Evolutionary conservation across 2,797 vertebrate genomes (phyloP).

Genomic region (Labeo calbasu): DNA sequence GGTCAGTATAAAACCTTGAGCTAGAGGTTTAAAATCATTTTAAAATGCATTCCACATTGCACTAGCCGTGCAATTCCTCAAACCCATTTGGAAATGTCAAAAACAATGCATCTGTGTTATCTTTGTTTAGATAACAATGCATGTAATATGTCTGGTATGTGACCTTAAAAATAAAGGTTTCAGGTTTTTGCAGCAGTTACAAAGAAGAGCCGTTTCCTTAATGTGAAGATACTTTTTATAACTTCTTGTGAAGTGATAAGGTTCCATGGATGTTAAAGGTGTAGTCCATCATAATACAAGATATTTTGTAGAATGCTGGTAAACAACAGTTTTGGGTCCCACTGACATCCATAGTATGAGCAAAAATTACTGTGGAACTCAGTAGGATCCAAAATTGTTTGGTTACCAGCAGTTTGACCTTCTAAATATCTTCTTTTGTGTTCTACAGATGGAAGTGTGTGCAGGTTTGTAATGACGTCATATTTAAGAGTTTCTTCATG

Average conservation of each 20-base stretch:
- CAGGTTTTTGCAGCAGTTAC: neutral
- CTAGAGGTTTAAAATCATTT: neutral
- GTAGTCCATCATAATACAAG: too few species aligned
- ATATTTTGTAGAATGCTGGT: neutral
- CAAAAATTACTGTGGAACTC: neutral
- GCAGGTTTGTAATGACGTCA: neutral
- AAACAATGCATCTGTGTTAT: neutral
- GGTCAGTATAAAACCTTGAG: neutral
- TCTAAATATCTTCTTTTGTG: neutral
- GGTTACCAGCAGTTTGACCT: neutral
- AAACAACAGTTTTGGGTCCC: too few species aligned
- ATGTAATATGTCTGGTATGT: neutral
- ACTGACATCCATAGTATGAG: neutral
- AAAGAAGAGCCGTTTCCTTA: neutral
- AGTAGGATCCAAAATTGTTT: neutral
- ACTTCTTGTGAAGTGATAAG: neutral
- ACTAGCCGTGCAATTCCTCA: neutral
- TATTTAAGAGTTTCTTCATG: neutral
- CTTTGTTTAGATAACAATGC: neutral
- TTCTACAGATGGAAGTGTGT: neutral
- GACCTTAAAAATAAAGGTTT: neutral
- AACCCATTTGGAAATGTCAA: neutral
- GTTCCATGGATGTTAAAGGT: neutral
- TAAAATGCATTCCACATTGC: neutral
- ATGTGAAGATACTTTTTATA: neutral